Base-by-base conservation (phyloP, 2,113 vertebrate species). In the Dinomys branickii region DNA sequence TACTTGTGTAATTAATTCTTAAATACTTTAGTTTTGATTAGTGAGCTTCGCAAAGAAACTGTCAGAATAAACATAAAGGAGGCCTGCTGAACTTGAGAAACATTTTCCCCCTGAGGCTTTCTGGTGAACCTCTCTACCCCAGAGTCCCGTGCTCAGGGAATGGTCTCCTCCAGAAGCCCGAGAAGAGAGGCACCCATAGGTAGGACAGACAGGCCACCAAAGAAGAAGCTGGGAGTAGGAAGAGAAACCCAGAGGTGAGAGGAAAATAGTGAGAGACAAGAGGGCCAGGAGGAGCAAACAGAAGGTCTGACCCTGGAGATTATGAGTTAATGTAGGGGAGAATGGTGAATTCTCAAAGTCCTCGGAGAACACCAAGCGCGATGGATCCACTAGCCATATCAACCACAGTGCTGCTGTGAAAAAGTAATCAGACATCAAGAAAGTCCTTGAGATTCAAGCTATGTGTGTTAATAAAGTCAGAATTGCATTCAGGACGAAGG, bases 201-300 rank as follows among this genome's bases (percentile, higher is more conserved):
- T 41, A 44, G 59, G 85, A 44, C 12, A 38, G 58, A 35, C 14
- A 69, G 52, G 7, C 30, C 35, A 33, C 77, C 82, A 80, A 54
- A 71, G 14, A 58, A 65, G 30, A 85, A 44, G 35, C 54, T 86
- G 77, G 61, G n/a, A 54, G 10, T 91, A 69, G 78, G 59, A 88
- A 93, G 92, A 96, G 91, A 94, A 94, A 84, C 90, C 5, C n/a
- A 75, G 38, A 90, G 75, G 92, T 65, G 90, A 78, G 38, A 93
- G 35, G 52, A 80, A 94, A 47, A 50, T 86, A 78, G 47, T 90
- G 63, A 94, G 75, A 88, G 85, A 47, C 7, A 22, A 93, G 75
- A 95, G 59, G 41, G 24, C 69, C 67, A 90, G 88, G 35, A 73
- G 77, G 47, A 93, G 58, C 67, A 94, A 90, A 67, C 9, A 83